Percentiles rank a stretch among this genome's conserved stretches.
These are phyloP conservation scores for Salticus scenicus DNA, from an alignment of 2,888 invertebrate species.

Conservation along the genomic window DNA sequence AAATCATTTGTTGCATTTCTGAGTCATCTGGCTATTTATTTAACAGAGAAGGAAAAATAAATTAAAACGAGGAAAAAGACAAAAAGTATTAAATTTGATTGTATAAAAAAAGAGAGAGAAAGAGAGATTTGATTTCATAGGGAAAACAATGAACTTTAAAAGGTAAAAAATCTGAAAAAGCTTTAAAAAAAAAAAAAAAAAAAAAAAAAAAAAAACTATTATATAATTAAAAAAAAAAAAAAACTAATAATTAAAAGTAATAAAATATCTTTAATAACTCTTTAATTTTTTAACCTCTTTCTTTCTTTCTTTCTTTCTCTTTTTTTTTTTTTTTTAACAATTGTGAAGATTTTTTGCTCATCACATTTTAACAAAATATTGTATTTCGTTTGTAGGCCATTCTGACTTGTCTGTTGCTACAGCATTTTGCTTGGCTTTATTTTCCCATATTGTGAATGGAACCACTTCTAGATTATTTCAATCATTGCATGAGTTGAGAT, in stretches of 20 bases:
- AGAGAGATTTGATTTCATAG: too few species aligned
- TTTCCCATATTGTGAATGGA: slow-evolving; percentile 80
- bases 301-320: not conserved
- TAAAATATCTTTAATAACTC: not conserved
- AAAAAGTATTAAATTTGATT: too few species aligned
- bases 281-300: not conserved
- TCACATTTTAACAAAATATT: not conserved
- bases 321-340: not conserved
- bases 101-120: too few species aligned
- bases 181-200: too few species aligned
- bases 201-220: too few species aligned
- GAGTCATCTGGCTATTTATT: too few species aligned
- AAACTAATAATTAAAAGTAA: not conserved
- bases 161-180: too few species aligned
- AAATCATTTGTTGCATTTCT: too few species aligned
- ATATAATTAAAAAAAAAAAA: not conserved
- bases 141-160: too few species aligned
- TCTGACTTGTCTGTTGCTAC: slow-evolving; percentile 82
- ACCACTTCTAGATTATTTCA: slow-evolving; percentile 20
- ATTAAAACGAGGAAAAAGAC: too few species aligned
- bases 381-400: slow-evolving; percentile 38
- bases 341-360: too few species aligned
- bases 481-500: slow-evolving; percentile 28
- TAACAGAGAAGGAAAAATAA: too few species aligned
- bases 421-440: slow-evolving; percentile 88